A percentile compares a stretch with the other conserved stretches of the same genome.
phyloP scores from a whole-genome alignment of 1,140 invertebrate species.

The Zophobas morio region DNA sequence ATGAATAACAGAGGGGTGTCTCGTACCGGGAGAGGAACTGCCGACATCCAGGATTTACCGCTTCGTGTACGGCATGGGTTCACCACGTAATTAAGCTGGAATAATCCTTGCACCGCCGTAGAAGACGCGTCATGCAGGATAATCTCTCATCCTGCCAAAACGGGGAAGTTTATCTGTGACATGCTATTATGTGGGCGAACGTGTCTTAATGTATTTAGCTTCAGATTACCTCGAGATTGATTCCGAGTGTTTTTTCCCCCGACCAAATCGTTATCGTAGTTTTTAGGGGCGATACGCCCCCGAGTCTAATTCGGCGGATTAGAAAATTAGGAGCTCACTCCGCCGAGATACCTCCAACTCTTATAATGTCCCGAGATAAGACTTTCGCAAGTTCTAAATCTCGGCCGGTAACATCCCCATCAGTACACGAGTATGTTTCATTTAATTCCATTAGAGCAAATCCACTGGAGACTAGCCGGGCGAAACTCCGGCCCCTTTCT shows the following conservation, averaged over 20 bases:
- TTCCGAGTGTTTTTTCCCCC: slow-evolving; percentile 22
- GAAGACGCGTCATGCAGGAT: slow-evolving; percentile 47
- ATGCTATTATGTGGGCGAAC: slow-evolving; percentile 44
- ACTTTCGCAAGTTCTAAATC: slow-evolving; percentile 38
- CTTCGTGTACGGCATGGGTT: slow-evolving; percentile 43
- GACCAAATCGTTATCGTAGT: slow-evolving; percentile 12
- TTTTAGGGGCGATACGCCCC: background rate
- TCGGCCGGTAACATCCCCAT: slow-evolving; percentile 30
- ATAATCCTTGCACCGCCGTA: slow-evolving; percentile 45
- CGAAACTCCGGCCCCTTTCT: slow-evolving; percentile 33
- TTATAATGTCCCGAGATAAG: slow-evolving; percentile 25
- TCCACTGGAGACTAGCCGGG: slow-evolving; percentile 29
- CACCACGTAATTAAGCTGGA: slow-evolving; percentile 48
- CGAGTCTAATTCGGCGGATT: slow-evolving; percentile 8
- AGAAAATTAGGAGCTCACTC: slow-evolving; percentile 22
- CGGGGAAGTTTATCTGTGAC: slow-evolving; percentile 45
- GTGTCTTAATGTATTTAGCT: slow-evolving; percentile 45
- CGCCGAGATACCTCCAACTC: slow-evolving; percentile 26
- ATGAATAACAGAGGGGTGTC: slow-evolving; percentile 14
- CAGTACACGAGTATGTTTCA: slow-evolving; percentile 36
- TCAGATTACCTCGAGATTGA: slow-evolving; percentile 31
- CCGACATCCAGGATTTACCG: slow-evolving; percentile 47
- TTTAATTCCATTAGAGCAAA: slow-evolving; percentile 40
- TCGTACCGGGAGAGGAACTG: slow-evolving; percentile 44
- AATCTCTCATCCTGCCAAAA: slow-evolving; percentile 48